Evolutionary conservation across 2,888 invertebrate genomes (phyloP).

Genomic region (Ophion ventricosus): DNA sequence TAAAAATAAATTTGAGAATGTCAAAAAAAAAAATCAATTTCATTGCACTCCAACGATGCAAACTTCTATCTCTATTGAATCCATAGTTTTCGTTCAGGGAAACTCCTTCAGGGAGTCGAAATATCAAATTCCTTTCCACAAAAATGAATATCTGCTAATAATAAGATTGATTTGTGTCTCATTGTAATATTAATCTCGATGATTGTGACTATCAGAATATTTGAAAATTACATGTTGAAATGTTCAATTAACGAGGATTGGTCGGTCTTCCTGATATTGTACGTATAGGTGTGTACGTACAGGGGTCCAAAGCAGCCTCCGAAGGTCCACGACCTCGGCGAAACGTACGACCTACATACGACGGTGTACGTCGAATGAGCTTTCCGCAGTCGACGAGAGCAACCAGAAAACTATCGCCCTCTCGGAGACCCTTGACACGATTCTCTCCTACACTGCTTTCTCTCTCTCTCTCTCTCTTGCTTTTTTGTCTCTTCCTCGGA

Average conservation of each 20-base stretch:
- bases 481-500: slow-evolving; percentile 6
- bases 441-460: slow-evolving; percentile 45
- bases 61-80: no score
- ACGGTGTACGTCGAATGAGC: slow-evolving; percentile 49
- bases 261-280: neutral
- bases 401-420: slow-evolving; percentile 65
- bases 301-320: slow-evolving; percentile 28
- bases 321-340: slow-evolving; percentile 61
- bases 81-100: neutral
- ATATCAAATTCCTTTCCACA: neutral
- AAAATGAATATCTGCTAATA: neutral
- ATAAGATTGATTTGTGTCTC: neutral
- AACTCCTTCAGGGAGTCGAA: neutral
- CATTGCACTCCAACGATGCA: no score
- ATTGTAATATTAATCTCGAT: neutral
- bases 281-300: neutral
- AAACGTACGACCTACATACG: slow-evolving; percentile 64
- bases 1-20: no score
- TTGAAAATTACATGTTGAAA: neutral
- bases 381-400: slow-evolving; percentile 58
- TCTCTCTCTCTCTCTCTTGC: slow-evolving; percentile 5
- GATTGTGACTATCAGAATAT: neutral
- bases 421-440: slow-evolving; percentile 64
- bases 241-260: neutral
- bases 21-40: no score